A percentile compares a stretch with the other conserved stretches of the same genome.
Evolutionary conservation across 2,797 vertebrate genomes (phyloP).

Genomic region (Australoheros facetus): DNA sequence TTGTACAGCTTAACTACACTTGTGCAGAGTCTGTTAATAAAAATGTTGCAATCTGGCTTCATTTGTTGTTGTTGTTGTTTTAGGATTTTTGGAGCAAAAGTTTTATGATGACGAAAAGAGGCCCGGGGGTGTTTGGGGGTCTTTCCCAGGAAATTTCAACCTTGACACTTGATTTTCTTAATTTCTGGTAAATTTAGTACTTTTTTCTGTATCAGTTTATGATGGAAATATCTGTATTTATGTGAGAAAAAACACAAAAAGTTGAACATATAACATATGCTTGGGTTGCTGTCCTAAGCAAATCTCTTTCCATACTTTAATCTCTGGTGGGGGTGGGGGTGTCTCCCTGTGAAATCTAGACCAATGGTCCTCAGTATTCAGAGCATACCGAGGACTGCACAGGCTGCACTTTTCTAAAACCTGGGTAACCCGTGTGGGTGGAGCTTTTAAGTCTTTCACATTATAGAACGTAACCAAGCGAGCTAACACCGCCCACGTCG

Average conservation of each 20-base stretch:
- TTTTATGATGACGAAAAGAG: background rate
- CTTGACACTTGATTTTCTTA: background rate
- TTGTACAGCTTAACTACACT: background rate
- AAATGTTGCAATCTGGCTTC: background rate
- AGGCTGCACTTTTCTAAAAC: background rate
- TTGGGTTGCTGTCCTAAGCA: background rate
- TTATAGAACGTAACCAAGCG: background rate
- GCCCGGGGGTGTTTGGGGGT: background rate
- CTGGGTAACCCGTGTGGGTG: slow-evolving; percentile 11
- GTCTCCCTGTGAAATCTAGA: background rate
- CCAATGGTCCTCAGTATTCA: too few relatives aligned
- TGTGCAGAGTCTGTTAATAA: background rate
- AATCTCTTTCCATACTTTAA: background rate
- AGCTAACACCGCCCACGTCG: slow-evolving; percentile 36
- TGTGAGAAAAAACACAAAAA: too few relatives aligned
- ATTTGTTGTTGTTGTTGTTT: background rate
- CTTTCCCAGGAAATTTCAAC: background rate
- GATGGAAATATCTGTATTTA: background rate
- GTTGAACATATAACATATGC: background rate
- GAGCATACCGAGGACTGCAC: too few relatives aligned
- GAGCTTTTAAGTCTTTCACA: fast-evolving
- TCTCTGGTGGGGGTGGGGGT: background rate
- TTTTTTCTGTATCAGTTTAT: background rate
- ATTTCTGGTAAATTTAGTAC: background rate
- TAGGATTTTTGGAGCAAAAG: background rate